Evolutionary conservation across 2,797 vertebrate species (phyloP), one percentile per base, ranked within the genome.

Genomic region (Poeciliopsis presidionis): DNA sequence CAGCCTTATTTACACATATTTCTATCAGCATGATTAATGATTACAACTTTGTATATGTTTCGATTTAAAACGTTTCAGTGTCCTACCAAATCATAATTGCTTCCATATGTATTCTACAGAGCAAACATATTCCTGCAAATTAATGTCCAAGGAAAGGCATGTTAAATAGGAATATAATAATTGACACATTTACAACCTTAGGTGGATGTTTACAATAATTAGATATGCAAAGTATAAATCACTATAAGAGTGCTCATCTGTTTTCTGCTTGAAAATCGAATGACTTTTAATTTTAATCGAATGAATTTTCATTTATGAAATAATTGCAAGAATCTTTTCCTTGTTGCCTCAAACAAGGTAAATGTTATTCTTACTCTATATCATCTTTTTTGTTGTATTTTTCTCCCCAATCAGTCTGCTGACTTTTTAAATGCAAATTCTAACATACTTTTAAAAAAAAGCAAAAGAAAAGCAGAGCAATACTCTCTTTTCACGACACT

Each of bases 61-160:
- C 49, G 61, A 75, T 71, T 76, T 8, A 77, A 81, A 73, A 82
- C 59, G 43, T 1, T 45, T 75, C 61, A 20, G 57, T 53, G 51
- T 45, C 63, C 53, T 72, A 74, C 41, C 49, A 73, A 53, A 51
- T 70, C 7, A 75, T 69, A 81, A 74, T 25, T 53, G 74, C 77
- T 77, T 80, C 72, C 74, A 71, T 82, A 22, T 22, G 6, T 22
- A 74, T 47, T 84, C 71, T 84, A 74, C 59, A 22, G 69, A 90
- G 83, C 65, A 80, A 79, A 81, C 30, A 30, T 43, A 25, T n/a
- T 47, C 36, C 77, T 45, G 73, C 22, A 84, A 61, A 79, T 72
- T 72, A 45, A 69, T 69, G 81, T 83, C 82, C 72, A 77, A 57
- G 67, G 49, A 74, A 76, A 87, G 85, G 84, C 78, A 80, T 83